Evolutionary conservation across 1,140 invertebrate species (phyloP), one percentile per base, ranked within the genome.

Genomic region (Liolophura sinensis): DNA sequence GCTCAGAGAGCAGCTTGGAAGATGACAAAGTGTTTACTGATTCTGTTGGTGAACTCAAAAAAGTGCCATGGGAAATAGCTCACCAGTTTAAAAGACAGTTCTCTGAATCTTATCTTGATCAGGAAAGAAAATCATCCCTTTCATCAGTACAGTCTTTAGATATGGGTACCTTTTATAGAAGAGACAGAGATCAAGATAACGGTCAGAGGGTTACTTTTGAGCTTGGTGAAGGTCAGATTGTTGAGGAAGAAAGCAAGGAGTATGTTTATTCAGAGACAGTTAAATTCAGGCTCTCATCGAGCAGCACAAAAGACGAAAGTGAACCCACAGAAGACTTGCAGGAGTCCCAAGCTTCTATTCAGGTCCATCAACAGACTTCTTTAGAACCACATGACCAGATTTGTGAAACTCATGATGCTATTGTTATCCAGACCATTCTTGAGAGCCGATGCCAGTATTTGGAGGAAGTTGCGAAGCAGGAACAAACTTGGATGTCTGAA

Each of bases 381-480:
- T 24, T 15, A 62, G 80, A 82, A 65, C 78, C 80, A 56, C 77
- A 82, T 74, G 76, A 81, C n/a, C 59, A 74, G 15, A 81, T 81
- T 52, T 64, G 68, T 46, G 69, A 76, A 60, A 71, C 76, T 11
- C 73, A 82, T 70, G 73, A 79, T 68, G 68, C 74, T 58, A 68
- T 73, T 62, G 79, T 82, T 14, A 76, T 82, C 54, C 65, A 68
- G 24, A 76, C 70, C 46, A 77, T 82, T n/a, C 58, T 75, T 20
- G 78, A 78, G 70, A 80, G 64, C 50, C 64, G 72, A 60, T 64
- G 69, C 61, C 70, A 76, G 24, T 65, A 73, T 51, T 68, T 67
- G 60, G 68, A 71, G 51, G 70, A 67, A 27, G 62, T 71, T 1
- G 60, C 64, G 15, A 68, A 57, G 47, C 55, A 74, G 9, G 3